These are phyloP conservation scores for Chromobotia macracanthus DNA, from an alignment of 2,797 vertebrate genomes.

Conservation along the genomic window DNA sequence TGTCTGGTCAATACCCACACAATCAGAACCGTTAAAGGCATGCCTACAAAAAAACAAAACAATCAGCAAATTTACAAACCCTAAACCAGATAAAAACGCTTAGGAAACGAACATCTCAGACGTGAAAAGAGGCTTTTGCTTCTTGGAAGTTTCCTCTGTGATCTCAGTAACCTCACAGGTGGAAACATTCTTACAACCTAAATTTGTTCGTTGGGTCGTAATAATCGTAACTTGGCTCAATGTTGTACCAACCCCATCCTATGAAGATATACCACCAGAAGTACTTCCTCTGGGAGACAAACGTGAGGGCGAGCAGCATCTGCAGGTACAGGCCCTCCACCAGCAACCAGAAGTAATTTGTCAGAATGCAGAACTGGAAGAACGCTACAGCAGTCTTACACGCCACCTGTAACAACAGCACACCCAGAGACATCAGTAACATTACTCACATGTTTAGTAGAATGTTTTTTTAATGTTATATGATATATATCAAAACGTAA, in stretches of 20 bases:
- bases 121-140: no score
- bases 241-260: constrained; percentile 82
- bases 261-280: constrained; percentile 88
- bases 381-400: constrained; percentile 85
- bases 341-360: constrained; percentile 90
- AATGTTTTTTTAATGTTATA: no score
- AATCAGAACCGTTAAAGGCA: constrained; percentile 79
- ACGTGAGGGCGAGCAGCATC: constrained; percentile 85
- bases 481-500: no score
- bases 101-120: neutral
- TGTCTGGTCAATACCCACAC: constrained; percentile 84
- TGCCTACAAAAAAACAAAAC: constrained; percentile 68
- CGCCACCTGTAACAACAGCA: constrained; percentile 65
- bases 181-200: no score
- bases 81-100: neutral
- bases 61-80: neutral
- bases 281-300: constrained; percentile 86
- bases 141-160: no score
- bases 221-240: no score
- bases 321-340: constrained; percentile 91
- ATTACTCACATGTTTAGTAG: no score
- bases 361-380: constrained; percentile 88
- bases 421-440: neutral
- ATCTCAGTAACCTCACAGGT: neutral
- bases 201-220: no score